Evolutionary conservation across 2,113 vertebrate species (phyloP), one percentile per base, ranked within the genome.

Genomic region (Oncorhynchus tshawytscha): DNA sequence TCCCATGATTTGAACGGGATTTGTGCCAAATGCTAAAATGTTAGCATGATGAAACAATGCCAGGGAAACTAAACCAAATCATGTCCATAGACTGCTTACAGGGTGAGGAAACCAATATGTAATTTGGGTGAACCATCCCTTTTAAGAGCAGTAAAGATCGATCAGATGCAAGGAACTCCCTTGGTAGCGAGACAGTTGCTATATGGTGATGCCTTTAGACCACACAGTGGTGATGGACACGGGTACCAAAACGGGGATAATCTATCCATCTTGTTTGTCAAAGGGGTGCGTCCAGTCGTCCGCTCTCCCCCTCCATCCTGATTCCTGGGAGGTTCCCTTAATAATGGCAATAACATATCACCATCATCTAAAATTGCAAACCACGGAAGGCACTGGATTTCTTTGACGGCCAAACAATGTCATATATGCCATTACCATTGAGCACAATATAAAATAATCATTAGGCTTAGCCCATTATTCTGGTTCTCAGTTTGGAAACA

Each of bases 141-240:
- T 57, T 18, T 25, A 25, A 57, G 20, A 57, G 15, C 16, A 57
- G 15, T 5, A 57, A 57, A 57, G 54, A 57, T 20, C 13, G 20
- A 18, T 20, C 54, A 18, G 54, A 57, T 20, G 16, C 1, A 13
- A 15, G 20, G 70, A 67, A 64, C 22, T 45, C 39, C 62, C 16
- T 39, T 39, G 1, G 7, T 25, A 54, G n/a, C 5, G 59, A 54
- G 77, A 79, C 79, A 80, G 84, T 79, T 81, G 82, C 18, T 39
- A 45, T 45, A 11, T 11, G 9, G 39, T 45, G 9, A 45, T 11
- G 39, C 39, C 9, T 45, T 45, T 45, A 45, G 39, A 45, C 9
- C 39, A 11, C 39, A 7, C 34, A 34, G 34, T 34, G 7, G 34
- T 34, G 34, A 34, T 34, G 34, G 27, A 31, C 31, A 8, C 1